Base-by-base conservation (phyloP, 2,888 invertebrate species). In the Troides aeacus region DNA sequence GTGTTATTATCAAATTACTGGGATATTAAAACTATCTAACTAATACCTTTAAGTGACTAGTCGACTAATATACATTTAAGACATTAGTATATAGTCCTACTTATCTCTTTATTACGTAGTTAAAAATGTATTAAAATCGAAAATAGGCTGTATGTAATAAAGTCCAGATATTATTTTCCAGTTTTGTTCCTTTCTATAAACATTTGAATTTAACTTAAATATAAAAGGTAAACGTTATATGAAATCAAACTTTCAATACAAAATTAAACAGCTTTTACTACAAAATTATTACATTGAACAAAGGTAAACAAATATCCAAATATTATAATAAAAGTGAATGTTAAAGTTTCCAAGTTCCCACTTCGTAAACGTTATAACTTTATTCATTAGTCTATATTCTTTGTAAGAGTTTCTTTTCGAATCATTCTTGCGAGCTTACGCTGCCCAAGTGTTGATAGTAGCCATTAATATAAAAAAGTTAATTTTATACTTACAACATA, bases 301-400 rank as follows among this genome's bases (percentile, higher is more conserved):
- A 23, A n/a, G 18, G 15, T 58, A 23, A 57, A 57, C 10, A 57
- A 58, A 23, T 58, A 58, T 12, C 10, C 12, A 58, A 58, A 58
- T 58, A 58, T 23, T 21, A 58, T 23, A 15, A 24, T 58, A 58
- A 58, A 58, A 58, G 8, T 58, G 57, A 6, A 58, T 15, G 57
- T 23, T 58, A 58, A 58, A 58, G 23, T 23, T 58, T 21, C 57
- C 18, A 58, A 58, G 57, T 58, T 58, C 23, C 56, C 23, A 58
- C 57, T 58, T 58, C 10, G 23, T 23, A 23, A 58, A 23, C 57
- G 23, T 21, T 23, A 58, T 58, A 58, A 58, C 57, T 58, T 58
- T 58, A 58, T 58, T 58, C 57, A 58, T 58, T 58, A 58, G 57
- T 58, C 23, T 15, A 15, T 58, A 23, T 58, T 58, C 57, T 58